Evolutionary conservation across 2,797 vertebrate species (phyloP).

Genomic region (Amniataba percoides): DNA sequence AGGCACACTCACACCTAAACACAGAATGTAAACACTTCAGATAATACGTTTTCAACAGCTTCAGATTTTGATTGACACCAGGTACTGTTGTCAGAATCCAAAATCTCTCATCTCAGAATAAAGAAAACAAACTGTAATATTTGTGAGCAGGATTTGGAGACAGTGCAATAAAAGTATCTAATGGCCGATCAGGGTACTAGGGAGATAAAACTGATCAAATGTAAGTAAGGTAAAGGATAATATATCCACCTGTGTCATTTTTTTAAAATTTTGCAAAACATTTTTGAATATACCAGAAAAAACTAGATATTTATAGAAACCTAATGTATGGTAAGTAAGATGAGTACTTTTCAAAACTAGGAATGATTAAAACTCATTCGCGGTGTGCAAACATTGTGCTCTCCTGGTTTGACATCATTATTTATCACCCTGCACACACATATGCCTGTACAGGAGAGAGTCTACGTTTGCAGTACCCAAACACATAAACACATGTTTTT

Average conservation of each 20-base stretch:
- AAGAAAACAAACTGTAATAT: not conserved
- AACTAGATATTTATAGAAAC: constrained; percentile 3
- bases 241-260: not conserved
- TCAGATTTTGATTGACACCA: constrained; percentile 10
- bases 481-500: not conserved
- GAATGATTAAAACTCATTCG: constrained; percentile 27
- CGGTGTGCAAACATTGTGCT: constrained; percentile 3
- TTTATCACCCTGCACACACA: not conserved
- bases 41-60: constrained; percentile 12
- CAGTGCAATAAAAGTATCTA: not conserved
- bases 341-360: constrained; percentile 1
- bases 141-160: not conserved
- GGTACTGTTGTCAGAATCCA: not conserved
- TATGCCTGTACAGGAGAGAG: constrained; percentile 14
- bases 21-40: constrained; percentile 4
- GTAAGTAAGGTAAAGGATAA: not conserved
- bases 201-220: not conserved
- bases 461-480: not conserved
- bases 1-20: constrained; percentile 1
- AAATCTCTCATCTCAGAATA: not conserved
- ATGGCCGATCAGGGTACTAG: not conserved
- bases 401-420: constrained; percentile 31
- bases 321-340: not conserved
- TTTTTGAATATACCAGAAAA: not conserved
- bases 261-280: too few species aligned